Base-by-base conservation (phyloP, 2,888 invertebrate genomes). In the Tenthredo livida region DNA sequence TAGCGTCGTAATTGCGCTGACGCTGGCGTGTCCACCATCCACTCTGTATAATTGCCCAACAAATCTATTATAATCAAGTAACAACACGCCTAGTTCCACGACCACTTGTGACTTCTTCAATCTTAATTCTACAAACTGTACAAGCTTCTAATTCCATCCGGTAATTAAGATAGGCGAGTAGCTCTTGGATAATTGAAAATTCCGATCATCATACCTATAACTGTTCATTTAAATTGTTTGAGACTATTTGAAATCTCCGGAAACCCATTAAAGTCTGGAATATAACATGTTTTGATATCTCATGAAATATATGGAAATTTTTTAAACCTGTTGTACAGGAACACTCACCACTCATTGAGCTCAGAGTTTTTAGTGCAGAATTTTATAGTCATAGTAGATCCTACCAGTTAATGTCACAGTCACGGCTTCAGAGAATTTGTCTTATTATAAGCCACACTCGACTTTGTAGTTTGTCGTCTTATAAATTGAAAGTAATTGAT, bases 341-440 rank as follows among this genome's bases (percentile, higher is more conserved):
- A 50, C 50, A 50, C 17, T 50, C 50, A 17, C 17, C 15, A 50
- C 5, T 50, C 17, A 50, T 17, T 50, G 17, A 50, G 17, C 50
- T 5, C 17, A 0, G 50, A 75, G 84, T 80, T 86, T 75, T 33
- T 84, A 84, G 77, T 88, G 40, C 86, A 94, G 96, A 96, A 89
- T 95, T 94, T 6, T 97, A 97, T 93, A 97, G 97, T 90, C 97
- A 97, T 91, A 95, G 95, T 0, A 94, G 96, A 84, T 94, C 96
- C 0, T 94, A 95, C 90, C 91, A 94, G 86, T 96, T 94, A 88
- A 97, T 95, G 91, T 94, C 94, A 0, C 96, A 96, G 90, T 97
- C 97, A 94, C 4, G 94, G 92, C 85, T 95, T 95, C 94, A 90
- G 93, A 0, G 91, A 94, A n/a, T 95, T 94, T 85, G 88, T 93